Evolutionary conservation across 2,888 invertebrate species (phyloP).

Genomic region (Tetragnatha montana): DNA sequence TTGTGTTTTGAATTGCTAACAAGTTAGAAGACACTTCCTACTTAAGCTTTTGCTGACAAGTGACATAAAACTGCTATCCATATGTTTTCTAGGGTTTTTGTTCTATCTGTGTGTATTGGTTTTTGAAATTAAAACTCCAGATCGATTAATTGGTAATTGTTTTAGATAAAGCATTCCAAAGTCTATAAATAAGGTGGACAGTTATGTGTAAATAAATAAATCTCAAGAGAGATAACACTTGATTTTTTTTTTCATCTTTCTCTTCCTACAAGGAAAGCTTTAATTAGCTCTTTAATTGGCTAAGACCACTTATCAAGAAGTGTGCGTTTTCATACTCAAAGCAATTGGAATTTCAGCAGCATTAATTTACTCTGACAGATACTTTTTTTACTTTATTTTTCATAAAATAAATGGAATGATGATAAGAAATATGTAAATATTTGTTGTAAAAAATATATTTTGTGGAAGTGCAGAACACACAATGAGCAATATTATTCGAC

Average conservation of each 20-base stretch:
- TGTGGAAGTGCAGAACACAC: no score
- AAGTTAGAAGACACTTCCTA: not conserved
- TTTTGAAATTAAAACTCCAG: not conserved
- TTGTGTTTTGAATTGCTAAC: slow-evolving; percentile 14
- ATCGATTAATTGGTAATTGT: not conserved
- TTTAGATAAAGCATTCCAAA: not conserved
- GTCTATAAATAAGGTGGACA: not conserved
- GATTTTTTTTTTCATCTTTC: not conserved
- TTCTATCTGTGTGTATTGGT: not conserved
- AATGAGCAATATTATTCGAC: no score
- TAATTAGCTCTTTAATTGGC: not conserved
- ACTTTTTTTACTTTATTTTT: no score
- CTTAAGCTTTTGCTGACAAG: not conserved
- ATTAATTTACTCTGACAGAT: no score
- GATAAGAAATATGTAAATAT: no score
- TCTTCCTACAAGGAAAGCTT: not conserved
- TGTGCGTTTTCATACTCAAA: not conserved
- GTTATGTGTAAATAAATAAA: not conserved
- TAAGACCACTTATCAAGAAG: not conserved
- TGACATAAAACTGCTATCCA: not conserved
- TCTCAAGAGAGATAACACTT: not conserved
- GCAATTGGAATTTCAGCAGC: not conserved
- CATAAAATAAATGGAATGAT: no score
- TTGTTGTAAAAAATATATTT: no score
- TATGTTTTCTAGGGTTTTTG: not conserved